Conservation (phyloP, 2,797 vertebrate genomes). For the Smutsia temminckii region DNA sequence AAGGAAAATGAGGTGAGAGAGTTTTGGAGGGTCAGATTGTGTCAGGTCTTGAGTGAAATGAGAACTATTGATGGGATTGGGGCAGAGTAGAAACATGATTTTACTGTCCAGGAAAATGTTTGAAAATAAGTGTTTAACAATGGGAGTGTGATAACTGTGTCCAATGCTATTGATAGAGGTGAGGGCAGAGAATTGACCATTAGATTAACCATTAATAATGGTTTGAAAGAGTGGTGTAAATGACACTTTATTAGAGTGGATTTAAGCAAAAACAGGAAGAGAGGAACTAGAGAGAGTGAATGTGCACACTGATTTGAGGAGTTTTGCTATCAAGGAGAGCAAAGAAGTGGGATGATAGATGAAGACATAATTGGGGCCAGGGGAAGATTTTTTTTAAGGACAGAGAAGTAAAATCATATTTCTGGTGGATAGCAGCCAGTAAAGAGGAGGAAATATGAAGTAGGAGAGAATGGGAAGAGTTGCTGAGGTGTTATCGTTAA, state of each 20-base stretch:
- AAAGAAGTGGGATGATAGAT: not conserved
- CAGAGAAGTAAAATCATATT: not conserved
- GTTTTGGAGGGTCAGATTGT: not conserved
- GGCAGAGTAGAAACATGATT: not conserved
- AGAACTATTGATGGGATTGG: not conserved
- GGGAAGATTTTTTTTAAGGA: not conserved
- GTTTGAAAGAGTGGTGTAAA: not conserved
- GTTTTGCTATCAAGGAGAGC: not conserved
- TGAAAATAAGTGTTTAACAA: not conserved
- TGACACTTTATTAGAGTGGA: not conserved
- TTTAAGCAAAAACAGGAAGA: not conserved
- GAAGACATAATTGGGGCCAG: not conserved
- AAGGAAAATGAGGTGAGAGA: not conserved
- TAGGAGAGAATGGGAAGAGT: not conserved
- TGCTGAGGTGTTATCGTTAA: fast-evolving
- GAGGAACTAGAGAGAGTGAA: not conserved
- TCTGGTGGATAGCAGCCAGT: not conserved
- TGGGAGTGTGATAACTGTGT: not conserved
- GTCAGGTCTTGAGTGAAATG: not conserved
- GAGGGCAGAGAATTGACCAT: not conserved
- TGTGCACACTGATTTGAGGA: not conserved
- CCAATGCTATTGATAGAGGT: not conserved
- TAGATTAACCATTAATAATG: not conserved
- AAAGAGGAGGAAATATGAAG: not conserved
- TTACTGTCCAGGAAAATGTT: not conserved